Evolutionary conservation across 2,113 vertebrate genomes (phyloP).

Genomic region (Calyptommatus sinebrachiatus): DNA sequence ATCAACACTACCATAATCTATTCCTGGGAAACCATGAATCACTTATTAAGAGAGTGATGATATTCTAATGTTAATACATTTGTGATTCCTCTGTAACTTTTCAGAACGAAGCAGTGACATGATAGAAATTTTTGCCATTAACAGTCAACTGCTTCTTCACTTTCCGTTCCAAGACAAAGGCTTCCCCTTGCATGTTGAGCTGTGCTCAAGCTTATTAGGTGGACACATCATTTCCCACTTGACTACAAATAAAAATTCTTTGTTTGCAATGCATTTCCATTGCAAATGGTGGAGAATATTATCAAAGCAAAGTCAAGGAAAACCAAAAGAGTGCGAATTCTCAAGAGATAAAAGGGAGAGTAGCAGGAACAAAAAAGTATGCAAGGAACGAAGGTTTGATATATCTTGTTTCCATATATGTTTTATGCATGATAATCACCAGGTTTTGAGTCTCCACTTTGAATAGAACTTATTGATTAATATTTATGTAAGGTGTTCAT

Average conservation of each 20-base stretch:
- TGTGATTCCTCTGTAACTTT: background rate
- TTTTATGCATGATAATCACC: background rate
- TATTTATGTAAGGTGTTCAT: background rate
- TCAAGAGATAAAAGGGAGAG: conserved; percentile 23
- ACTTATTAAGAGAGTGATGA: background rate
- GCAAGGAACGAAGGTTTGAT: background rate
- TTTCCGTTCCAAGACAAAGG: conserved; percentile 2
- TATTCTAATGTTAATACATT: background rate
- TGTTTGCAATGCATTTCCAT: background rate
- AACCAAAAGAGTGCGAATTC: conserved; percentile 18
- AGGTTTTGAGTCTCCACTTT: background rate
- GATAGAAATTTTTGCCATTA: background rate
- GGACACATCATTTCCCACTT: conserved; percentile 13
- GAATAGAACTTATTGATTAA: background rate
- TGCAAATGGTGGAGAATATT: conserved; percentile 9
- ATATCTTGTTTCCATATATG: background rate
- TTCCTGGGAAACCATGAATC: background rate
- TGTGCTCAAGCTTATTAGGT: background rate
- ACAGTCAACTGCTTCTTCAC: background rate
- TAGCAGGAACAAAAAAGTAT: background rate
- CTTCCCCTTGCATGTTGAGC: conserved; percentile 12
- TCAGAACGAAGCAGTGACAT: background rate
- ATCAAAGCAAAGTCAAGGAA: conserved; percentile 30
- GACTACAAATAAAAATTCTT: conserved; percentile 21
- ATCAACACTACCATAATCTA: background rate